A percentile compares a stretch with the other conserved stretches of the same genome.
These are phyloP conservation scores for Thumatha senex DNA, from an alignment of 2,888 invertebrate species.

Conservation along the genomic window DNA sequence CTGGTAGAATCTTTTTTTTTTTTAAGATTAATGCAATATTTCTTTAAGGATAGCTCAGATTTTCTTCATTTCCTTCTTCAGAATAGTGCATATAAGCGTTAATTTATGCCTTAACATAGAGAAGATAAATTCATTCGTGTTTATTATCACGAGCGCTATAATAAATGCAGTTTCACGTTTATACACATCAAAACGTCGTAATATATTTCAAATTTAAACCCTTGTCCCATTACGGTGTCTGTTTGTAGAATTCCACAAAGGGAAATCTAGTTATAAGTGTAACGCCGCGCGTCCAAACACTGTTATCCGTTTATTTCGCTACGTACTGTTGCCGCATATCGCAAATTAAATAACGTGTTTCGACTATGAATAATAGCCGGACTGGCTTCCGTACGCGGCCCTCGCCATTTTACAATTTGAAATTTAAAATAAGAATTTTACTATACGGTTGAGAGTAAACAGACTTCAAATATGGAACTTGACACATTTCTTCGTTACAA, in stretches of 20 bases:
- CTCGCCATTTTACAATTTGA: slow-evolving; percentile 47
- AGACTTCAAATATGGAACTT: slow-evolving; percentile 27
- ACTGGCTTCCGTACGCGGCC: slow-evolving; percentile 39
- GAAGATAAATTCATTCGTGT: slow-evolving; percentile 61
- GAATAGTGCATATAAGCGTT: slow-evolving; percentile 57
- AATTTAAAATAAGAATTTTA: slow-evolving; percentile 54
- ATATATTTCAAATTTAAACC: slow-evolving; percentile 71
- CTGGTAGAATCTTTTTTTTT: slow-evolving; percentile 31
- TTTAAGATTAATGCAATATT: slow-evolving; percentile 53
- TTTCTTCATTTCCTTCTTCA: slow-evolving; percentile 63
- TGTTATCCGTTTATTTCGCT: slow-evolving; percentile 71
- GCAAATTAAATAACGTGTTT: slow-evolving; percentile 77
- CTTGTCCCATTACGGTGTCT: slow-evolving; percentile 64
- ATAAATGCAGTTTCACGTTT: slow-evolving; percentile 56
- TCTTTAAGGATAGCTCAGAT: slow-evolving; percentile 50
- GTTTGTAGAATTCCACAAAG: slow-evolving; percentile 71
- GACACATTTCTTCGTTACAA: too few species aligned
- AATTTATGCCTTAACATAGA: slow-evolving; percentile 63
- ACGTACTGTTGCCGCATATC: slow-evolving; percentile 67
- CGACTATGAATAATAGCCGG: slow-evolving; percentile 61
- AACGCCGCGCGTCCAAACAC: slow-evolving; percentile 60
- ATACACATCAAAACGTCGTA: slow-evolving; percentile 51
- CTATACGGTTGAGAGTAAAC: slow-evolving; percentile 26
- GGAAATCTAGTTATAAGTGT: slow-evolving; percentile 76
- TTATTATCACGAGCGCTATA: slow-evolving; percentile 57